Base-by-base conservation (phyloP, 2,797 vertebrate species). In the Alcedo quadribrachys region DNA sequence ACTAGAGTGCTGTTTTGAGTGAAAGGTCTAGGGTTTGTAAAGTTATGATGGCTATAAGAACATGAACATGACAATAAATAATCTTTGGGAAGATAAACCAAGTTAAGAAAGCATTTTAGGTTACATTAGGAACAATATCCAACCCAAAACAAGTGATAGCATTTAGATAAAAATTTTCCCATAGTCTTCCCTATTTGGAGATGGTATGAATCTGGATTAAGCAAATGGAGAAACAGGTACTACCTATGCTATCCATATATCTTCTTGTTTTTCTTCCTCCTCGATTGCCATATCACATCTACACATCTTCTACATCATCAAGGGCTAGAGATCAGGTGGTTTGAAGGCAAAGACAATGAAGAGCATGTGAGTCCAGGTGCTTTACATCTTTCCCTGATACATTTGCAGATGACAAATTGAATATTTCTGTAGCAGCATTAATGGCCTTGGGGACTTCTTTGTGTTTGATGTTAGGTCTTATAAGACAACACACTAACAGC, bases 21-120 rank as follows among this genome's bases (percentile, higher is more conserved):
- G 60, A 92, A 85, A 35, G 27, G 51, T 92, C 69, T 78, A 67
- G 63, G 57, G 15, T 91, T 84, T 79, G 40, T 88, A 60, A 74
- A 53, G 45, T 81, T 93, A 86, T 71, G 71, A 84, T 14, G 30
- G 51, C 55, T 55, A 15, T 76, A 90, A 89, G 71, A 94, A 81
- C 81, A 61, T 33, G 68, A 90, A 86, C 75, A 70, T n/a, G 60
- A 10, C 65, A 42, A 85, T 92, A 74, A 94, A 92, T 92, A 78
- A 90, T 18, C 17, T 25, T 37, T 54, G 15, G 42, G 18, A 93
- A 91, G 68, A 88, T 20, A 77, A n/a, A 70, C 28, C 63, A 79
- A 76, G 46, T 69, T 81, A 55, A 87, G 37, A 91, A 53, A 80
- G 35, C 24, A 37, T 63, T 76, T 48, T 48, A 58, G 63, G 46